phyloP scores from a whole-genome alignment of 2,888 invertebrate species.

The Slavum lentiscoides region DNA sequence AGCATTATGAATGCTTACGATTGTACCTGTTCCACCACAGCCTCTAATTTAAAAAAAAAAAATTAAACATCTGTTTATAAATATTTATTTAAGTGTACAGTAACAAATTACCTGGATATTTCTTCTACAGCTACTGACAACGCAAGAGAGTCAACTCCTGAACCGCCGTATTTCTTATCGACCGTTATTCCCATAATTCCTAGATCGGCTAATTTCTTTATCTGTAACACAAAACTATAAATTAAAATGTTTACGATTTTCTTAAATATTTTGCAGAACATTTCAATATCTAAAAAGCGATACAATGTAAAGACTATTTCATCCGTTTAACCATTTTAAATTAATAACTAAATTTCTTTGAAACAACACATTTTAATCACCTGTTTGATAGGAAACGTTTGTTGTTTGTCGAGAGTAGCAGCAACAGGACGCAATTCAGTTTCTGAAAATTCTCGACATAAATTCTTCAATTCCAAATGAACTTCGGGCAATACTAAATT shows the following conservation, averaged over 20 bases:
- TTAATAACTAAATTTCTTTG: too few relatives aligned
- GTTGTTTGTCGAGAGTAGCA: slow-evolving; percentile 24
- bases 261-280: neutral
- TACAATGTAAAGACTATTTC: too few relatives aligned
- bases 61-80: neutral
- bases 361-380: slow-evolving; percentile 5
- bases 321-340: too few relatives aligned
- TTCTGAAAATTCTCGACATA: slow-evolving; percentile 31
- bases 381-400: slow-evolving; percentile 37
- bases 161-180: slow-evolving; percentile 69
- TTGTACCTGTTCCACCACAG: slow-evolving; percentile 77
- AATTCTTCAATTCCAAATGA: slow-evolving; percentile 27
- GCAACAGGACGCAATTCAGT: slow-evolving; percentile 21
- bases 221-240: slow-evolving; percentile 61
- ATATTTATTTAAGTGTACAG: neutral
- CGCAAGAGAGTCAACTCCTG: slow-evolving; percentile 71
- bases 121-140: slow-evolving; percentile 78
- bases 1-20: slow-evolving; percentile 78
- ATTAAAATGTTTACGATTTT: neutral
- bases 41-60: slow-evolving; percentile 61
- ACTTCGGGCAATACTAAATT: slow-evolving; percentile 11
- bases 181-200: slow-evolving; percentile 73
- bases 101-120: slow-evolving; percentile 63
- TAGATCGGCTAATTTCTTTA: slow-evolving; percentile 70
- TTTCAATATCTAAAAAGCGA: too few relatives aligned